A percentile compares a stretch with the other conserved stretches of the same genome.
phyloP scores from a whole-genome alignment of 1,140 invertebrate species.

The Bombus polaris region DNA sequence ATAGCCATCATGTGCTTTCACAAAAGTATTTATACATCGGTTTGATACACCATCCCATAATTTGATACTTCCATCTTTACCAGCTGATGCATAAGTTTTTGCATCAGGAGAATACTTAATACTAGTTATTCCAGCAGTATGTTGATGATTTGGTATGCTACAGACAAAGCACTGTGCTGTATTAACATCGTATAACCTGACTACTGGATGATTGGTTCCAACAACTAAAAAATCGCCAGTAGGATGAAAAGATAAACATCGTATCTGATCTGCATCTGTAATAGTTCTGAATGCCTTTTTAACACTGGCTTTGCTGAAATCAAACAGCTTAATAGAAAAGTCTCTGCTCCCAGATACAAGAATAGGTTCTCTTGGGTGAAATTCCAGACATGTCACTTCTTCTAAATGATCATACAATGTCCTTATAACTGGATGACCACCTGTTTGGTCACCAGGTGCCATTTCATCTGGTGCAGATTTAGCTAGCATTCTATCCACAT shows the following conservation, averaged over 20 bases:
- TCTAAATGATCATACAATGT: slow-evolving; percentile 99
- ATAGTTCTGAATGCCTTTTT: slow-evolving; percentile 99
- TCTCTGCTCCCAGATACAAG: slow-evolving; percentile 97
- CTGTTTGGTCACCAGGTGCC: slow-evolving; percentile 90
- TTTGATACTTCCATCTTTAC: slow-evolving; percentile 97
- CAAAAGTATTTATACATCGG: slow-evolving; percentile 96
- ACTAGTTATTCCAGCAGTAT: slow-evolving; percentile 92
- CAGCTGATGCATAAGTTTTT: slow-evolving; percentile 94
- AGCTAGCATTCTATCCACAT: slow-evolving; percentile 98
- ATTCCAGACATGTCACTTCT: slow-evolving; percentile 98
- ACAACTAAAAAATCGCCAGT: slow-evolving; percentile 97
- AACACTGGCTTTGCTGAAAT: slow-evolving; percentile 98
- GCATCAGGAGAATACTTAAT: slow-evolving; percentile 92
- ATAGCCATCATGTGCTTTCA: slow-evolving; percentile 95
- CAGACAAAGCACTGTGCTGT: slow-evolving; percentile 98
- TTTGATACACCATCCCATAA: slow-evolving; percentile 98
- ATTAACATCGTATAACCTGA: slow-evolving; percentile 97
- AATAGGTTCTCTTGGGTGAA: slow-evolving; percentile 97
- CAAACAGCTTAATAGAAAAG: slow-evolving; percentile 97
- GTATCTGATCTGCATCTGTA: slow-evolving; percentile 94
- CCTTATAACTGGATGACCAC: slow-evolving; percentile 98
- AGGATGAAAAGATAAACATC: slow-evolving; percentile 96
- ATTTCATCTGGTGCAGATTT: slow-evolving; percentile 94
- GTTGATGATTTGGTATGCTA: slow-evolving; percentile 95
- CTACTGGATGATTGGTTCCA: slow-evolving; percentile 94